Evolutionary conservation across 2,113 vertebrate genomes (phyloP).

Genomic region (Taurulus bubalis): DNA sequence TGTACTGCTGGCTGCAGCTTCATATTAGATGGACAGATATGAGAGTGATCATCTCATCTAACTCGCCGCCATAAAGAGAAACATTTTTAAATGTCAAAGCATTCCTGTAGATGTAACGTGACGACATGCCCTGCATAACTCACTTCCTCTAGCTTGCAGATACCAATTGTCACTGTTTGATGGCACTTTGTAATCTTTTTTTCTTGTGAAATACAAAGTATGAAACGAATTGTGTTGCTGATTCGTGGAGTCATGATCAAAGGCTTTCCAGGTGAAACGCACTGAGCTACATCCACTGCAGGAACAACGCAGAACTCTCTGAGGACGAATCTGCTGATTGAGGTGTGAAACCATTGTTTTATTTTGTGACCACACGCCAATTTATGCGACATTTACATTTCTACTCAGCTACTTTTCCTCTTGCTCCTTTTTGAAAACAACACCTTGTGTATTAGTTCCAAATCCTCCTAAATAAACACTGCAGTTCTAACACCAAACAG

Average conservation of each 20-base stretch:
- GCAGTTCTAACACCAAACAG: conserved; percentile 9
- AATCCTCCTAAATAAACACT: conserved; percentile 32
- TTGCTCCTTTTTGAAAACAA: background rate
- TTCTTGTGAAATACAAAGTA: background rate
- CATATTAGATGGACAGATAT: background rate
- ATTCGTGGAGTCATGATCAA: background rate
- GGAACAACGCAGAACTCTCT: background rate
- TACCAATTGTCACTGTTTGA: background rate
- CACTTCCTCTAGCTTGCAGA: background rate
- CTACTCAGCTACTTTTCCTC: background rate
- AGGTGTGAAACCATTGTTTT: conserved; percentile 15
- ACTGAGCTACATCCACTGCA: background rate
- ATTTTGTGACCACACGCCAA: background rate
- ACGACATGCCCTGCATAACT: too few species aligned
- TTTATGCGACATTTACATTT: background rate
- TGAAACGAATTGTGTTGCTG: background rate
- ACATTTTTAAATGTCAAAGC: background rate
- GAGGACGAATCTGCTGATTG: background rate
- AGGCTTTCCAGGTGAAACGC: background rate
- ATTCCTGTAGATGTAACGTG: background rate
- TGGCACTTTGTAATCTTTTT: background rate
- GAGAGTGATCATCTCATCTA: background rate
- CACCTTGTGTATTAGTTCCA: conserved; percentile 17
- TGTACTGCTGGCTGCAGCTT: background rate
- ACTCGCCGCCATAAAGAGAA: background rate